Evolutionary conservation across 64 coral and sea anemone genomes (phyloP).

Genomic region (Hydrozoanthus tunicans): DNA sequence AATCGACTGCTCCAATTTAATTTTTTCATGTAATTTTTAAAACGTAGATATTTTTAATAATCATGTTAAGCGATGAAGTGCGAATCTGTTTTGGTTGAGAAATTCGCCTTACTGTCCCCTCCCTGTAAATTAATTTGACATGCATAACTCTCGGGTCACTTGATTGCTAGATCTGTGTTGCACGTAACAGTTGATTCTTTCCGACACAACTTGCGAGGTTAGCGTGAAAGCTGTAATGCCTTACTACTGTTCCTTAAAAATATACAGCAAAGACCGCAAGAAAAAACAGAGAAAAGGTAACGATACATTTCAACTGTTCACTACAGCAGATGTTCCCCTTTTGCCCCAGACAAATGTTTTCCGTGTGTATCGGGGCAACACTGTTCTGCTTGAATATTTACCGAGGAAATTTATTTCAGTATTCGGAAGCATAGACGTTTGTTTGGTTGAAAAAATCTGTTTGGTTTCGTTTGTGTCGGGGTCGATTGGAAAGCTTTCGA

Average conservation of each 20-base stretch:
- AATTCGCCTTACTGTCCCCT: neutral
- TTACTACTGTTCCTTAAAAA: conserved; percentile 51
- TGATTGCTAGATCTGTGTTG: conserved; percentile 16
- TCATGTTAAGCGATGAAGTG: neutral
- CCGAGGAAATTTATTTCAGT: neutral
- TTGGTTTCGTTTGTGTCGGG: conserved; percentile 19
- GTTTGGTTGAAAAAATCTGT: conserved; percentile 10
- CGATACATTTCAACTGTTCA: neutral
- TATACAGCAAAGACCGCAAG: conserved; percentile 51
- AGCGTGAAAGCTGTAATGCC: conserved; percentile 4
- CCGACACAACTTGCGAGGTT: conserved; percentile 25
- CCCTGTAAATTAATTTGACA: conserved; percentile 31
- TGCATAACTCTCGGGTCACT: conserved; percentile 31
- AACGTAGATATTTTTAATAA: neutral
- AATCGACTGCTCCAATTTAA: neutral
- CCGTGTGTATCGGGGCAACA: conserved; percentile 39
- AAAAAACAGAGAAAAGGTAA: conserved; percentile 57
- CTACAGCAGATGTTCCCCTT: neutral
- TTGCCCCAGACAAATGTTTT: conserved; percentile 38
- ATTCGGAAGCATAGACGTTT: conserved; percentile 52
- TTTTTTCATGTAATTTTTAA: neutral
- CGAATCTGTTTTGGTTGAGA: neutral
- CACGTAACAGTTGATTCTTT: conserved; percentile 26
- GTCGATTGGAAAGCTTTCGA: neutral
- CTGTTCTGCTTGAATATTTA: conserved; percentile 32